Conservation (phyloP, 2,113 vertebrate species). For the Psophia crepitans region DNA sequence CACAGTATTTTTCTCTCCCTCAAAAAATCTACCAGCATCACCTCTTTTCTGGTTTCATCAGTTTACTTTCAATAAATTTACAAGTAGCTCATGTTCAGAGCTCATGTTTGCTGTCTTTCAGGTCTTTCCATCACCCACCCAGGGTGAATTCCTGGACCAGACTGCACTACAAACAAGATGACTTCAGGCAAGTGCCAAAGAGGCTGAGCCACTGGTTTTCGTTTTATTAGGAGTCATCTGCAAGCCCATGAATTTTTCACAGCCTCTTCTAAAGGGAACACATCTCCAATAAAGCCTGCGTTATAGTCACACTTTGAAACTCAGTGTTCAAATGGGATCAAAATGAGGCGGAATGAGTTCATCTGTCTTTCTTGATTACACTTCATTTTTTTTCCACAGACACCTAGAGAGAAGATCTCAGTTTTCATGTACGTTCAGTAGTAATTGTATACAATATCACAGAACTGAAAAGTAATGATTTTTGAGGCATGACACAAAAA, state of each 20-base stretch:
- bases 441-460: neutral
- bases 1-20: neutral
- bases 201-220: neutral
- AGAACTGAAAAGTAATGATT: neutral
- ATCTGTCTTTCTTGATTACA: neutral
- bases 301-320: neutral
- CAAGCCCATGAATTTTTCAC: neutral
- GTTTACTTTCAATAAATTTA: neutral
- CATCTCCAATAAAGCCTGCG: neutral
- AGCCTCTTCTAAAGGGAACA: neutral
- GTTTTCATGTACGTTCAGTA: neutral
- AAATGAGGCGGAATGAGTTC: neutral
- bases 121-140: neutral
- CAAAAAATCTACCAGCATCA: neutral
- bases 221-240: neutral
- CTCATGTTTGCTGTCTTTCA: neutral
- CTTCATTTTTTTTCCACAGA: neutral
- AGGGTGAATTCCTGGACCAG: neutral
- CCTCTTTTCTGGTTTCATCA: neutral
- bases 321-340: neutral
- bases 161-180: neutral
- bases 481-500: neutral
- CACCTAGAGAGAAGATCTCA: neutral
- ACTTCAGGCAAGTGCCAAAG: neutral
- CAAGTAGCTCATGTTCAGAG: neutral